Percentiles rank a stretch among this genome's conserved stretches.
Evolutionary conservation across 2,797 vertebrate genomes (phyloP).

Genomic region (Acestrorhynchus altus): DNA sequence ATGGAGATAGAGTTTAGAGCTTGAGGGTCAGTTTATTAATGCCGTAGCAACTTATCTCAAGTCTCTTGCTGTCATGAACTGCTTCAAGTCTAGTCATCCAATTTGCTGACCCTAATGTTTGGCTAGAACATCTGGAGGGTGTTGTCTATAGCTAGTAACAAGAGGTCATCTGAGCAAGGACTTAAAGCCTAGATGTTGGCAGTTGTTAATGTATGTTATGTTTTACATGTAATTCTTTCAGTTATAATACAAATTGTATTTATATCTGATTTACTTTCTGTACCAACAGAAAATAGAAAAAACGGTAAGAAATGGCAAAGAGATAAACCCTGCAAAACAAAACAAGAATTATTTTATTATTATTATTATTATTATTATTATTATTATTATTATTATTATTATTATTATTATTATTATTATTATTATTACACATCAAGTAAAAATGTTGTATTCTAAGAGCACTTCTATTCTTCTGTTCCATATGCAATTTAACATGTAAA

Average conservation of each 20-base stretch:
- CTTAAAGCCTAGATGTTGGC: background rate
- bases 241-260: background rate
- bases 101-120: constrained; percentile 71
- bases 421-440: too few relatives aligned
- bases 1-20: constrained; percentile 21
- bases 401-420: too few relatives aligned
- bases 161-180: background rate
- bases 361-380: too few relatives aligned
- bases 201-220: background rate
- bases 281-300: too few relatives aligned
- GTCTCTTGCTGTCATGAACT: constrained; percentile 47
- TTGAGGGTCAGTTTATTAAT: constrained; percentile 35
- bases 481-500: too few relatives aligned
- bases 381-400: too few relatives aligned
- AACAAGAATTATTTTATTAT: too few relatives aligned
- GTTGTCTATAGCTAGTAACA: constrained; percentile 21
- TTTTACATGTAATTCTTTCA: background rate
- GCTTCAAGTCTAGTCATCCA: constrained; percentile 68
- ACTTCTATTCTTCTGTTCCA: too few relatives aligned
- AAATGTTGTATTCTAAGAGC: too few relatives aligned
- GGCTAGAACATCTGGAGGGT: constrained; percentile 43
- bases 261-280: too few relatives aligned
- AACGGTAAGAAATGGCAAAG: too few relatives aligned
- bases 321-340: too few relatives aligned
- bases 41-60: constrained; percentile 48